Evolutionary conservation across 2,888 invertebrate species (phyloP), one percentile per base, ranked within the genome.

Genomic region (Agriotes lineatus): DNA sequence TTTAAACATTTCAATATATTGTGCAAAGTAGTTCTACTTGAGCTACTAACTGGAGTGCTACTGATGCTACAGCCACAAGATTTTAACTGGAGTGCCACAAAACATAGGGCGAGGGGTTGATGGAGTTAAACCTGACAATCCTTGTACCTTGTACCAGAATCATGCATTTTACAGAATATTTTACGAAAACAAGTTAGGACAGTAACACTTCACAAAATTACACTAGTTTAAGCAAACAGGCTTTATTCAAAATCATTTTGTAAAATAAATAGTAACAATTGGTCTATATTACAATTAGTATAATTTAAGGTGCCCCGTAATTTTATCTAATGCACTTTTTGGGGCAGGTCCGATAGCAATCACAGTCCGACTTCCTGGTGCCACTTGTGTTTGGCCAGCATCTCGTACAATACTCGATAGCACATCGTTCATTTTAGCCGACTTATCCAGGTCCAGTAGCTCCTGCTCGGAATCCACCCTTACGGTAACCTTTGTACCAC

Each of bases 311-410:
- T 96, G 93, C 57, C 96, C 95, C 16, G 96, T 95, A 37, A 97
- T 90, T 86, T 89, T 85, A 82, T 96, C 93, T 75, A 97, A 88
- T 45, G 91, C 81, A 75, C 88, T 87, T 75, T 89, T 90, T 39
- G 93, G 91, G 2, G 94, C 97, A 52, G 97, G 98, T n/a, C 98
- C 98, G 60, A 98, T 88, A 0, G 95, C 97, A 63, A 97, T 86
- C 0, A 97, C 97, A 65, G 98, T 98, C 78, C 90, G 89, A 7
- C 95, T 93, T 72, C 97, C 96, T 0, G 93, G 89, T 50, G 92
- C 92, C 71, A 98, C 93, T 85, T 98, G 97, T 4, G 97, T 98
- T 74, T 95, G 90, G 1, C 98, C 98, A 2, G 97, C 97, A 85
- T 98, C 97, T 72, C 90, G 87, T 69, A 98, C 91, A 22, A 95